These are phyloP conservation scores for Diloba caeruleocephala DNA, from an alignment of 2,888 invertebrate species.

Conservation along the genomic window DNA sequence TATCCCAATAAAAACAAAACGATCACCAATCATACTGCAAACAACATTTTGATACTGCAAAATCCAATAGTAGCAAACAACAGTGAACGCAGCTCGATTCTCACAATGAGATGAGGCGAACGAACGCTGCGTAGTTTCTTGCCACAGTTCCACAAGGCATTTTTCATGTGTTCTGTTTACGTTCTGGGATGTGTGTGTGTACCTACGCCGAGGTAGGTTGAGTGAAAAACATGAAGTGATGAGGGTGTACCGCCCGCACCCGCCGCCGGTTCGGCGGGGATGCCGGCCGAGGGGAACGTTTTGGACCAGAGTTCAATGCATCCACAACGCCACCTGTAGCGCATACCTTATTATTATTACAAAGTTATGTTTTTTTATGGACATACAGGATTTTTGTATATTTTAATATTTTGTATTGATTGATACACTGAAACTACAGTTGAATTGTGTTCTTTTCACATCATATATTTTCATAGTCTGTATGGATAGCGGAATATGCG, in stretches of 20 bases:
- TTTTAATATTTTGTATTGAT: no score
- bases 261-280: conserved; percentile 40
- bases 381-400: no score
- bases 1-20: conserved; percentile 19
- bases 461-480: no score
- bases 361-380: not conserved
- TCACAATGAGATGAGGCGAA: conserved; percentile 71
- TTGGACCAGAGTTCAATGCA: conserved; percentile 77
- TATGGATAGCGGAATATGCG: no score
- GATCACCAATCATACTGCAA: conserved; percentile 19
- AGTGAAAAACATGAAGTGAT: conserved; percentile 70
- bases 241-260: conserved; percentile 65
- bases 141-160: conserved; percentile 63
- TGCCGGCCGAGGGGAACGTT: conserved; percentile 68
- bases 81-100: conserved; percentile 60
- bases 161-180: conserved; percentile 66
- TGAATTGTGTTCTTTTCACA: no score
- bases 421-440: no score
- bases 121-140: conserved; percentile 75
- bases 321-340: conserved; percentile 61
- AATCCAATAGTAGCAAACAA: conserved; percentile 57
- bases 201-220: conserved; percentile 58
- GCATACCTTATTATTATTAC: conserved; percentile 9
- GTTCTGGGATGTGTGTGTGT: conserved; percentile 61
- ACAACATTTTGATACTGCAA: conserved; percentile 50